phyloP scores from a whole-genome alignment of 1,140 invertebrate genomes.

The Vollenhovia emeryi region DNA sequence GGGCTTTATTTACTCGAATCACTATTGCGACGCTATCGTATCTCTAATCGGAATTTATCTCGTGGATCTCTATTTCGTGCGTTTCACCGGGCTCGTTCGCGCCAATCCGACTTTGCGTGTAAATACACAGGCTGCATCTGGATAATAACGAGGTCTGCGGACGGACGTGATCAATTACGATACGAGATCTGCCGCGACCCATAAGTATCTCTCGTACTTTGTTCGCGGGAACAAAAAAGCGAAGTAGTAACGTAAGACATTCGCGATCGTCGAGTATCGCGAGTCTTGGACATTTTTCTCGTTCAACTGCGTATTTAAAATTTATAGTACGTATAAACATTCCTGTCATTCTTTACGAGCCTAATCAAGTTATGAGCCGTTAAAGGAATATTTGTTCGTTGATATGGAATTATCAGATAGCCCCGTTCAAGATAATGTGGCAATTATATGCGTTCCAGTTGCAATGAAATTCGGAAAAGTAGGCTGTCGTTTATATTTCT shows the following conservation, averaged over 20 bases:
- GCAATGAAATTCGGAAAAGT: neutral
- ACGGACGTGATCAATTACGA: conserved; percentile 64
- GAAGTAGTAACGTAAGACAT: neutral
- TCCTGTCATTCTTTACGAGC: neutral
- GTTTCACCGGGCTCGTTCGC: conserved; percentile 47
- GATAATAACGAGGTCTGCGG: conserved; percentile 55
- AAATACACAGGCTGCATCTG: conserved; percentile 58
- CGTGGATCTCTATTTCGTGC: conserved; percentile 49
- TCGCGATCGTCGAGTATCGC: neutral
- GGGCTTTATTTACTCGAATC: neutral
- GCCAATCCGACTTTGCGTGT: conserved; percentile 54
- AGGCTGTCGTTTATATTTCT: neutral
- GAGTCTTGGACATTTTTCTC: neutral
- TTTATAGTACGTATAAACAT: neutral
- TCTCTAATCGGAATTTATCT: conserved; percentile 25
- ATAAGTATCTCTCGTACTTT: neutral
- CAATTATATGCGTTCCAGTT: neutral
- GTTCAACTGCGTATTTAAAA: neutral
- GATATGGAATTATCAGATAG: conserved; percentile 29
- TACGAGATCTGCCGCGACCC: conserved; percentile 30
- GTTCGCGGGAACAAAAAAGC: neutral
- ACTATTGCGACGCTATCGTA: conserved; percentile 3
- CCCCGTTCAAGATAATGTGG: neutral
- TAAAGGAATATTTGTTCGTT: conserved; percentile 16
- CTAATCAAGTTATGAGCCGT: neutral